phyloP scores from a whole-genome alignment of 1,140 invertebrate genomes.

The Ceratina calcarata region DNA sequence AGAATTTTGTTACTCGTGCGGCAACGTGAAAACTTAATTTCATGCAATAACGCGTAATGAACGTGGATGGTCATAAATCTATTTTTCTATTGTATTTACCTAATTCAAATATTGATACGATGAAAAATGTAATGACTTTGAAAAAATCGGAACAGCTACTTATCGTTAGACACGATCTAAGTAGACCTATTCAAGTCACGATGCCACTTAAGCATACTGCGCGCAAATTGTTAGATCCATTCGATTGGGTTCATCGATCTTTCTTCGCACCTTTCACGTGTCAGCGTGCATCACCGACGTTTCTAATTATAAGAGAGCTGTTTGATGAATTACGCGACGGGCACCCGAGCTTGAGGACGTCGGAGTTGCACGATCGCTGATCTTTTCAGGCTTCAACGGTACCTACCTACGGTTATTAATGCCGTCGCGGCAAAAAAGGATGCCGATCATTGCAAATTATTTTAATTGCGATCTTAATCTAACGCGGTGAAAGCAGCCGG shows the following conservation, averaged over 20 bases:
- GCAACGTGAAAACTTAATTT: too few relatives aligned
- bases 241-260: conserved; percentile 38
- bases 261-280: conserved; percentile 32
- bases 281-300: conserved; percentile 4
- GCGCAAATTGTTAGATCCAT: neutral
- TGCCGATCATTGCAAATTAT: conserved; percentile 11
- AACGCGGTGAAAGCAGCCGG: neutral
- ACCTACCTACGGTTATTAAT: neutral
- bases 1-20: neutral
- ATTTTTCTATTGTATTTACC: neutral
- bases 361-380: neutral
- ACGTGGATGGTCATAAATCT: too few relatives aligned
- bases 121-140: too few relatives aligned
- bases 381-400: neutral
- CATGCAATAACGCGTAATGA: too few relatives aligned
- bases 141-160: neutral
- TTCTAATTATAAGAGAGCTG: conserved; percentile 31
- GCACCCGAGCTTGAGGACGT: neutral
- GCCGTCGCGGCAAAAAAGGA: neutral
- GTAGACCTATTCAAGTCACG: neutral
- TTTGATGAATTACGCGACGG: conserved; percentile 19
- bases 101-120: neutral
- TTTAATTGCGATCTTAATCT: conserved; percentile 17
- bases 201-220: neutral
- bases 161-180: neutral